A percentile compares a stretch with the other conserved stretches of the same genome.
Conservation (phyloP, 2,888 invertebrate species). For the Phengaris arion region DNA sequence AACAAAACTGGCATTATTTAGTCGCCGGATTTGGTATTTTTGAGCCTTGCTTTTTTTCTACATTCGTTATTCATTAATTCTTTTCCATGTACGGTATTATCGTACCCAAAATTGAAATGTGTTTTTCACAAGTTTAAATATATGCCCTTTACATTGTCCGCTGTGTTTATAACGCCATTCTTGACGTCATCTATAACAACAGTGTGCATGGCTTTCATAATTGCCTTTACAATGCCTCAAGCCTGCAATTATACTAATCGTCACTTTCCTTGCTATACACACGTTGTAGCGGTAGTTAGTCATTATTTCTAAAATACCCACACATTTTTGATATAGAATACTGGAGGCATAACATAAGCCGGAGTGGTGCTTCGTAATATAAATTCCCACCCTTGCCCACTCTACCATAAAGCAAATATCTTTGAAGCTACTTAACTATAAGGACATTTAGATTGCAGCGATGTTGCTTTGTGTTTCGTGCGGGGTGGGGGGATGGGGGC, state of each 20-base stretch:
- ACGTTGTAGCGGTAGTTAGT: not conserved
- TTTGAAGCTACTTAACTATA: slow-evolving; percentile 29
- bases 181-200: not conserved
- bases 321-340: slow-evolving; percentile 13
- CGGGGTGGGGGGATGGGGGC: slow-evolving; percentile 33
- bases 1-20: too few relatives aligned
- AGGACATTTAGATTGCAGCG: slow-evolving; percentile 29
- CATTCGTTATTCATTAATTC: too few relatives aligned
- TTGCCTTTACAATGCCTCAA: not conserved
- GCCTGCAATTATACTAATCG: slow-evolving; percentile 7
- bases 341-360: not conserved
- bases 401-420: slow-evolving; percentile 28
- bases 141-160: not conserved
- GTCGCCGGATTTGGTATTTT: too few relatives aligned
- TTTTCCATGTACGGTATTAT: too few relatives aligned
- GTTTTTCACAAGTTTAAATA: too few relatives aligned
- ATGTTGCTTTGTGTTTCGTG: slow-evolving; percentile 29
- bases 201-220: not conserved
- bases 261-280: slow-evolving; percentile 1
- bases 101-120: too few relatives aligned
- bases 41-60: too few relatives aligned
- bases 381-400: slow-evolving; percentile 22
- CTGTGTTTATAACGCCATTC: not conserved
- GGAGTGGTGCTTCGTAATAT: not conserved
- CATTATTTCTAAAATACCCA: slow-evolving; percentile 1